phyloP scores from a whole-genome alignment of 2,888 invertebrate genomes.

The Limnephilus rhombicus region DNA sequence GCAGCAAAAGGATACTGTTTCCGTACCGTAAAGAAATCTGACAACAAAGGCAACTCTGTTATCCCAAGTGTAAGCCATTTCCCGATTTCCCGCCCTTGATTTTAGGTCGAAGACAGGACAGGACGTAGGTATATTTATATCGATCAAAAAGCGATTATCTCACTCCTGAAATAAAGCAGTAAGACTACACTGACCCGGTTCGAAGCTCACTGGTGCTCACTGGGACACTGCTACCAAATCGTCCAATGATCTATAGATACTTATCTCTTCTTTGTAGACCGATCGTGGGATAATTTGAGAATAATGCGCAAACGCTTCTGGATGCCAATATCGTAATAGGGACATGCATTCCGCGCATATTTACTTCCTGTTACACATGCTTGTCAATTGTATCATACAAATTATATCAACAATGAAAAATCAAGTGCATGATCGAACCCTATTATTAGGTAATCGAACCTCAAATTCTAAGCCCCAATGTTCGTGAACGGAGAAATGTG shows the following conservation, averaged over 20 bases:
- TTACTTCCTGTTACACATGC: constrained; percentile 27
- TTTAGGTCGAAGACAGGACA: constrained; percentile 50
- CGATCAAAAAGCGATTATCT: neutral
- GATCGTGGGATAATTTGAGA: constrained; percentile 61
- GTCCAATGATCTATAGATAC: constrained; percentile 36
- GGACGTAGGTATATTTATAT: neutral
- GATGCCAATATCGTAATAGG: constrained; percentile 48
- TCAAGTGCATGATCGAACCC: neutral
- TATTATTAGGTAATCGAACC: neutral
- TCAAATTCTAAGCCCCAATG: neutral
- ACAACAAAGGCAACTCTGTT: constrained; percentile 90
- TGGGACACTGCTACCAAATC: constrained; percentile 39
- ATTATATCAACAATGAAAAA: neutral
- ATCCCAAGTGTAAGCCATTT: constrained; percentile 90
- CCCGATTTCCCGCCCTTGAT: constrained; percentile 71
- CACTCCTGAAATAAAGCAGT: constrained; percentile 53
- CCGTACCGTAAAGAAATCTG: constrained; percentile 89
- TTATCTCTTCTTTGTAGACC: constrained; percentile 30
- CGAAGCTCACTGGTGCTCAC: constrained; percentile 43
- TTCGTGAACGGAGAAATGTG: neutral
- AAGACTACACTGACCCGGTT: constrained; percentile 62
- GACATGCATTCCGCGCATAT: constrained; percentile 28
- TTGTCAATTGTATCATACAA: neutral
- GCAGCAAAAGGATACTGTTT: neutral
- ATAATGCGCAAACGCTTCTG: constrained; percentile 59